Base-by-base conservation (phyloP, 2,113 vertebrate species). In the Paradoxurus hermaphroditus region DNA sequence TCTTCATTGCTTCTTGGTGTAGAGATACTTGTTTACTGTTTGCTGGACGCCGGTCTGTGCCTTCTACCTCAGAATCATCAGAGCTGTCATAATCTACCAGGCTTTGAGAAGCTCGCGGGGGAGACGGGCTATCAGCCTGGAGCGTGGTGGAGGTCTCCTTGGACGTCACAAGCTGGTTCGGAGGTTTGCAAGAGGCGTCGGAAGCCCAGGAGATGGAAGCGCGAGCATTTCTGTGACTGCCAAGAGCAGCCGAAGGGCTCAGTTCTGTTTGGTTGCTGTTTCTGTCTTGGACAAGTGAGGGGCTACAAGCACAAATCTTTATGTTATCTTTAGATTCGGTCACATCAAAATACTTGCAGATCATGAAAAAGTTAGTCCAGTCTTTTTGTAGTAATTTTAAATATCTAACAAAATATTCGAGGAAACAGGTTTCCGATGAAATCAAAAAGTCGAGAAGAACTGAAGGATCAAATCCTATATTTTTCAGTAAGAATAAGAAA, bases 381-480 rank as follows among this genome's bases (percentile, higher is more conserved):
- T 99, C 99, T 65, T 97, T 97, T n/a, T 95, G 70, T 3, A 99
- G 98, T 27, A 99, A 98, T 96, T 99, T 99, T 62, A 99, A 98
- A 97, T 99, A 99, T 15, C 98, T 99, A 44, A 99, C 99, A 39
- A 99, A 98, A 97, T 99, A 99, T 95, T 99, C 99, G 94, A 99
- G 97, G 75, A 99, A 99, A 96, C 99, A 99, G 93, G 99, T 99
- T 98, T 99, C 99, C 0, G 99, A 98, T 16, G 99, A 99, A 98
- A 99, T 99, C 93, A 99, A 98, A 96, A 99, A 99, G 98, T 99
- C 99, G 0, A 99, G 98, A 18, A 99, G 99, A 79, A 99, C 98
- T 51, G 99, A 99, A 91, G 99, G 98, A 98, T 99, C 99, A 75
- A 99, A 99, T 0, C 98, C 98, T 8, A 99, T 75, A 93, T 98